Base-by-base conservation (phyloP, 2,888 invertebrate species). In the Ypsolopha scabrella region DNA sequence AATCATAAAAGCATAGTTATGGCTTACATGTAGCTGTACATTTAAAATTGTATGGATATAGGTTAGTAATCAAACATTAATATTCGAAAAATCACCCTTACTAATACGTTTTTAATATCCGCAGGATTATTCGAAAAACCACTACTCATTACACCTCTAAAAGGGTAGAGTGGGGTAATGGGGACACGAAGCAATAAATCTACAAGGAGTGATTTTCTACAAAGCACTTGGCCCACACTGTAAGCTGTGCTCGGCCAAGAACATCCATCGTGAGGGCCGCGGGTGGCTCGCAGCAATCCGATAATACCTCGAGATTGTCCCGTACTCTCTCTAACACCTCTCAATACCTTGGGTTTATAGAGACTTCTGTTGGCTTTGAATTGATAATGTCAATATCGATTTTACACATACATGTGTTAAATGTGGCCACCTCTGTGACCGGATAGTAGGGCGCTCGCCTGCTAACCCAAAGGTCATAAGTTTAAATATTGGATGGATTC, bases 241-340 rank as follows among this genome's bases (percentile, higher is more conserved):
- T 83, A 83, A 85, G 82, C 82, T 72, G 63, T 70, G 72, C 68
- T 72, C 74, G 80, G 73, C 70, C 76, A 75, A 75, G 73, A 60
- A 80, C 83, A 83, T 83, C 78, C 69, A 80, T 83, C 81, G 80
- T 76, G 74, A 43, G 47, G 38, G 77, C 67, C 62, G 73, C 73
- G 70, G 69, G 70, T 24, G 24, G 24, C 24, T 24, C 24, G 24
- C 77, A 80, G 75, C 78, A 85, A 86, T 85, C 86, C 86, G 85
- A 80, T 87, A 87, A 85, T 80, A 68, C 86, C 80, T 70, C 57
- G 80, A 81, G 82, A 83, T 85, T 82, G 81, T 82, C 75, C 78
- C 76, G 79, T 70, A 78, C 81, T 79, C 80, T 74, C 80, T 73
- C 68, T 77, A 80, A 82, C 82, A 80, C 83, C 80, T 81, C 68